phyloP scores from a whole-genome alignment of 2,888 invertebrate species.

The Abscondita cerata region DNA sequence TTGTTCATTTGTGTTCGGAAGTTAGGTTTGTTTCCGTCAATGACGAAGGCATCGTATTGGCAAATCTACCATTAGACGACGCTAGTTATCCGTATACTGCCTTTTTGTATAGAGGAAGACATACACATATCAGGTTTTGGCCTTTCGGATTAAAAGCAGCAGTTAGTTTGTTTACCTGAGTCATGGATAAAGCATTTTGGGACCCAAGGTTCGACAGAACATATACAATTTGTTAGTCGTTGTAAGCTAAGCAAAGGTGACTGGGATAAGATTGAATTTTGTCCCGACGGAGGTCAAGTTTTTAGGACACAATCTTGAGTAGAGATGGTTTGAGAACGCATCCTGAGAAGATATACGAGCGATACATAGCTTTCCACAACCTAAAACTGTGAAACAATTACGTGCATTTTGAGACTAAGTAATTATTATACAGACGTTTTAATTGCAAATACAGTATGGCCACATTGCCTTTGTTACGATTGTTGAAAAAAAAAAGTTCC shows the following conservation, averaged over 20 bases:
- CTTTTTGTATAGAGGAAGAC: conserved; percentile 14
- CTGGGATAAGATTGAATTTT: conserved; percentile 37
- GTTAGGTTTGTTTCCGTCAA: conserved; percentile 31
- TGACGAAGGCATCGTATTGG: conserved; percentile 18
- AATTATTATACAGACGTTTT: conserved; percentile 38
- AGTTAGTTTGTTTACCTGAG: conserved; percentile 11
- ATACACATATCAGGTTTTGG: conserved; percentile 7
- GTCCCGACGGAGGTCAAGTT: conserved; percentile 21
- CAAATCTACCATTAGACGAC: conserved; percentile 24
- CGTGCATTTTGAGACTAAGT: conserved; percentile 37
- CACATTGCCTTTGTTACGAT: conserved; percentile 16
- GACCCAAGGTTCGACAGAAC: conserved; percentile 15
- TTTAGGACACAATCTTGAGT: too few species aligned
- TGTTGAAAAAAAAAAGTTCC: conserved; percentile 26
- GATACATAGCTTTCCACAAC: conserved; percentile 35
- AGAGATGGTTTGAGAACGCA: conserved; percentile 7
- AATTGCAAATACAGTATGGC: conserved; percentile 19
- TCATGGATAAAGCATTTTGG: conserved; percentile 22
- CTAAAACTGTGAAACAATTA: conserved; percentile 35
- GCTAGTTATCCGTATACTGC: conserved; percentile 12
- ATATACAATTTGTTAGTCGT: not conserved
- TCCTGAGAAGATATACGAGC: conserved; percentile 26
- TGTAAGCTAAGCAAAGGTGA: too few species aligned
- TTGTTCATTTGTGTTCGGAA: conserved; percentile 24
- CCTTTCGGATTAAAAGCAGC: conserved; percentile 20